Percentiles rank a stretch among this genome's conserved stretches.
These are phyloP conservation scores for Ia io DNA, from an alignment of 2,113 vertebrate genomes.

Conservation along the genomic window DNA sequence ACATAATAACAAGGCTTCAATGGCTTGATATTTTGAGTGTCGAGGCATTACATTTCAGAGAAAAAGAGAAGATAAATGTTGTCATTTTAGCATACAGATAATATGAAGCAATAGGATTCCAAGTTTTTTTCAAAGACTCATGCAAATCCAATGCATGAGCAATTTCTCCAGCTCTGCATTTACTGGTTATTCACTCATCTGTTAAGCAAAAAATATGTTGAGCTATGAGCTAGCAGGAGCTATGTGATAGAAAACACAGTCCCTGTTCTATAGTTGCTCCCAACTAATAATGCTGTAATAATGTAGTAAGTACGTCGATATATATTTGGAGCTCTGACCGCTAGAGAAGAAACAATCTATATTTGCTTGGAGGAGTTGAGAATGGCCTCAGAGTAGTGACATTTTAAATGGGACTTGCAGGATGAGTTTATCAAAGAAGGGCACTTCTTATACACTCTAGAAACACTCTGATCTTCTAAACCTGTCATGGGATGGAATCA, in stretches of 20 bases:
- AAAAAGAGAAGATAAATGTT: slow-evolving; percentile 17
- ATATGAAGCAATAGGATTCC: background rate
- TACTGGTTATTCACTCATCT: background rate
- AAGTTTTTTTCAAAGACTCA: background rate
- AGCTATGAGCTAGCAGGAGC: background rate
- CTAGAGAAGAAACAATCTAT: background rate
- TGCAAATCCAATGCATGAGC: background rate
- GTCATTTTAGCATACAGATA: background rate
- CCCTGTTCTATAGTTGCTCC: background rate
- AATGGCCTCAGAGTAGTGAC: background rate
- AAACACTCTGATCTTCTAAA: background rate
- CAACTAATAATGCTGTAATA: background rate
- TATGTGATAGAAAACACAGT: background rate
- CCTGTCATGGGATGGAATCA: background rate
- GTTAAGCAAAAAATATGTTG: background rate
- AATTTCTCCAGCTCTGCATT: background rate
- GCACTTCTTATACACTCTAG: background rate
- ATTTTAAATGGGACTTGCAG: background rate
- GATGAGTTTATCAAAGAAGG: background rate
- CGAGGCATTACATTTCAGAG: background rate
- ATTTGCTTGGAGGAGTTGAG: background rate
- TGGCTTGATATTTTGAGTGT: background rate
- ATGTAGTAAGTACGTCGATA: background rate
- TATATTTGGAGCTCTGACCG: background rate
- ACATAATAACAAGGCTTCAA: background rate